Base-by-base conservation (phyloP, 2,113 vertebrate species). In the Takifugu flavidus region DNA sequence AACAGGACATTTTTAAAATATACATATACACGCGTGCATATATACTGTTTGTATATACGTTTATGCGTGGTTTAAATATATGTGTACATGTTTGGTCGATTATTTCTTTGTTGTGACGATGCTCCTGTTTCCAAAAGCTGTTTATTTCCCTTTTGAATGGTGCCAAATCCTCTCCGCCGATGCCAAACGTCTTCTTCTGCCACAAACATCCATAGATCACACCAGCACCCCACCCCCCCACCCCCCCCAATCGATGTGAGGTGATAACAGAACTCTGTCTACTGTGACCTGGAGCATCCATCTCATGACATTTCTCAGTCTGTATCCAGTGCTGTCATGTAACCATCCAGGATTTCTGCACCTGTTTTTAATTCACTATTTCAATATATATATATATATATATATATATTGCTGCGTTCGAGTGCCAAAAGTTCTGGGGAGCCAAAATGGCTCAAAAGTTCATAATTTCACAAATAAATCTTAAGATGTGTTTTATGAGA, bases 391-490 rank as follows among this genome's bases (percentile, higher is more conserved):
- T 14, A 50, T 54, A 70, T 59, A 78, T 74, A 49, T 56, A 57
- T 42, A 45, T 69, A 75, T 73, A 83, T 72, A 78, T 70, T 60
- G 56, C 31, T 65, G 65, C 78, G 44, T 74, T 72, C 77, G 28
- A 69, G 72, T 83, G 78, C 69, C 74, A 87, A 81, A 84, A 53
- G 53, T 65, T 59, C 65, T 74, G 74, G 20, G 20, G 20, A 20
- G 65, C 59, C 70, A 77, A 80, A 75, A 34, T 65, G 56, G 77
- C 67, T 29, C 65, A 51, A 42, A 2, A 57, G 2, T 84, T 78
- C 77, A 81, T 67, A 13, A 83, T 83, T 70, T 7, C 80, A 77
- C 75, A 80, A 84, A 85, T 53, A 54, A 67, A 60, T 70, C 63
- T 70, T 39, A 60, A 65, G 39, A 4, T 29, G 27, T 34, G 46